Evolutionary conservation across 1,140 invertebrate genomes (phyloP).

Genomic region (Dufourea novaeangliae): DNA sequence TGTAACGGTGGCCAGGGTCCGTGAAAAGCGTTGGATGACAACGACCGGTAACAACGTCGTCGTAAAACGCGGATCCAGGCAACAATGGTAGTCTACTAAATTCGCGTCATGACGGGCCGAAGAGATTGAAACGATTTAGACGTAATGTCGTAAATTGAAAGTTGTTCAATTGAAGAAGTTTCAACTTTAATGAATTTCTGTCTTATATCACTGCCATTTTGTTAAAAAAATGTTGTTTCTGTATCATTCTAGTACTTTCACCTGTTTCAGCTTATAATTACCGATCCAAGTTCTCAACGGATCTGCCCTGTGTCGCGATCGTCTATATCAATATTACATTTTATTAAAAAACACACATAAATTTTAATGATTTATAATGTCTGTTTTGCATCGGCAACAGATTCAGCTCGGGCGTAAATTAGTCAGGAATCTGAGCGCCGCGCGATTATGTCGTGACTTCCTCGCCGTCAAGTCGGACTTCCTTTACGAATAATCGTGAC

Average conservation of each 20-base stretch:
- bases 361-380: no score
- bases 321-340: no score
- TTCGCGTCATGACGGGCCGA: neutral
- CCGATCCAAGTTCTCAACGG: neutral
- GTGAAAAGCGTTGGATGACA: no score
- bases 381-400: neutral
- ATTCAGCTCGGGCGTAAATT: constrained; percentile 2
- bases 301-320: neutral
- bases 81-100: neutral
- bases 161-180: no score
- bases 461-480: constrained; percentile 2
- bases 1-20: neutral
- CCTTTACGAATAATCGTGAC: neutral
- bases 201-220: no score
- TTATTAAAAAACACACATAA: no score
- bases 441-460: neutral
- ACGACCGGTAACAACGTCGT: neutral
- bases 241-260: no score
- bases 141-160: no score
- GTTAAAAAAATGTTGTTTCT: no score
- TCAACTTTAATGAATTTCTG: no score
- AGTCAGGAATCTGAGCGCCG: constrained; percentile 1
- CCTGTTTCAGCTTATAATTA: neutral
- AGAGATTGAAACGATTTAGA: no score
- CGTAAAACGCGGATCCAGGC: neutral